Base-by-base conservation (phyloP, 2,113 vertebrate species). In the Chloebia gouldiae region DNA sequence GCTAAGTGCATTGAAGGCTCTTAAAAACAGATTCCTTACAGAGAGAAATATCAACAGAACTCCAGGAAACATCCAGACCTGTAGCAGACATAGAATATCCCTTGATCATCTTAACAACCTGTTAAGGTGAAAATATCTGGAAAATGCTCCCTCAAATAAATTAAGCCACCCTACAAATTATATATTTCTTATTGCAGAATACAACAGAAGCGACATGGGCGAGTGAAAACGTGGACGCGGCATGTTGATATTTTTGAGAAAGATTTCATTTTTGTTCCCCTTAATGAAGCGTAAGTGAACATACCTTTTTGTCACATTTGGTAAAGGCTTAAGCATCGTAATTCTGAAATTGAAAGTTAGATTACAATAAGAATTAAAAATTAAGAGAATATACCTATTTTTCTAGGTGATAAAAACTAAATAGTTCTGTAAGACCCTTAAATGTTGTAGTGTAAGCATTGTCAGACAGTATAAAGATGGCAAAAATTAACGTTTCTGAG, bases 171-270 rank as follows among this genome's bases (percentile, higher is more conserved):
- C 4, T n/a, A 27, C 33, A 86, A 81, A 40, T 77, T 47, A 6
- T 2, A 7, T 97, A 11, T 94, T 66, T 95, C 91, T 33, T 95
- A 54, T 95, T 96, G 37, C 95, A 99, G 99, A 72, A 98, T 99
- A 96, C 99, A 99, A 84, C 99, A 99, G 54, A 98, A 98, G 87
- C 98, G 99, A 66, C 99, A 99, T 90, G 99, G 99, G 82, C 95
- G 99, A 96, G 99, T 99, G 1, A 99, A 99, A 98, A 99, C 99
- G 2, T 99, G 99, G 99, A 99, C 99, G 6, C 98, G 99, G 13
- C 99, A 99, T 10, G 99, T 99, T 76, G 99, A 99, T 90, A 98
- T 99, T 82, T 99, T 99, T 96, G 99, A 99, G 95, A 99, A 99
- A 94, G 99, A 99, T 94, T 99, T 99, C 97, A 99, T 99, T 96